These are phyloP conservation scores for Schizopygopsis malacanthus DNA, from an alignment of 2,797 vertebrate species.

Conservation along the genomic window DNA sequence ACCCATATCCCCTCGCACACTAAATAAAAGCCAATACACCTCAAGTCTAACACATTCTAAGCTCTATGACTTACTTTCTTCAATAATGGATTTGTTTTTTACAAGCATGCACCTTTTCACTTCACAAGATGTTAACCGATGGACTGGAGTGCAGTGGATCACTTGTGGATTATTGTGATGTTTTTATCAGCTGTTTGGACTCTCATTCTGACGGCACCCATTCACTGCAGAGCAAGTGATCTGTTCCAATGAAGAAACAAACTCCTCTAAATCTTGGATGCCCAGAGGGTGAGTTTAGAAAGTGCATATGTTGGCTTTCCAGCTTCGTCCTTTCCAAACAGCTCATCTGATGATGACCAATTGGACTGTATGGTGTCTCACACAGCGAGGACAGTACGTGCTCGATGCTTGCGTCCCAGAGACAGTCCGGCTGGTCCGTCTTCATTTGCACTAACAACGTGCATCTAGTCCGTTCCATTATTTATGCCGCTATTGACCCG, in stretches of 20 bases:
- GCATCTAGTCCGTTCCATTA: conserved; percentile 68
- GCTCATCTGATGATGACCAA: not conserved
- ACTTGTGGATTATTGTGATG: not conserved
- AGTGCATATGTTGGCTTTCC: not conserved
- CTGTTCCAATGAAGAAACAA: not conserved
- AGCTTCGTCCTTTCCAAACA: not conserved
- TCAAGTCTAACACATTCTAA: not conserved
- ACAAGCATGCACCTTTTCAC: not conserved
- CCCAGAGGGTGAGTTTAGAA: not conserved
- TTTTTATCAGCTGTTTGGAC: not conserved
- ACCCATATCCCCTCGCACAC: not conserved
- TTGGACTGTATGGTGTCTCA: not conserved
- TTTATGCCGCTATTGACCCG: conserved; percentile 72
- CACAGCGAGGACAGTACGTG: not conserved
- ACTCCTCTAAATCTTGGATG: not conserved
- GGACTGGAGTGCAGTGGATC: not conserved
- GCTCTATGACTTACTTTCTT: not conserved
- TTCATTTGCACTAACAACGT: conserved; percentile 57
- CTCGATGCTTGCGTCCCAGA: conserved; percentile 38
- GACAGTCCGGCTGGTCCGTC: conserved; percentile 11
- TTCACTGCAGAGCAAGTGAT: not conserved
- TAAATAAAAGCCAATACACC: not conserved
- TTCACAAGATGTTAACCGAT: not conserved
- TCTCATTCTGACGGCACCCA: not conserved
- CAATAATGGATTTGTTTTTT: not conserved